Conservation (phyloP, 2,888 invertebrate species). For the Tinea pellionella region DNA sequence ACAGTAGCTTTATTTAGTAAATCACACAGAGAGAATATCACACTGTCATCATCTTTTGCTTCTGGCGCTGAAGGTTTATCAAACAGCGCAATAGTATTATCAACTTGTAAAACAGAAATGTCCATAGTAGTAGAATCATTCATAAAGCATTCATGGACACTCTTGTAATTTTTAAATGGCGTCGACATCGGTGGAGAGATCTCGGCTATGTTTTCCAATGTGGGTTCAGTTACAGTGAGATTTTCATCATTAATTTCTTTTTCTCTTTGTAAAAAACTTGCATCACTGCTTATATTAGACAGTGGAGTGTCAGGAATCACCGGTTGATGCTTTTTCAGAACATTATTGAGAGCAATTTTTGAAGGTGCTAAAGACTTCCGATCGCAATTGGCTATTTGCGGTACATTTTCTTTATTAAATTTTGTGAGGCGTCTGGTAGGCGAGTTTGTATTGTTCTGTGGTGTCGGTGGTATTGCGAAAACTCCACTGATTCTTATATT, state of each 20-base stretch:
- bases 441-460: constrained; percentile 22
- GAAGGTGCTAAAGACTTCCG: constrained; percentile 19
- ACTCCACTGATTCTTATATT: constrained; percentile 49
- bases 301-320: constrained; percentile 34
- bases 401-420: constrained; percentile 42
- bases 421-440: constrained; percentile 28
- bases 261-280: constrained; percentile 50
- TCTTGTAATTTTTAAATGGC: constrained; percentile 48
- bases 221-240: constrained; percentile 26
- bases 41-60: constrained; percentile 42
- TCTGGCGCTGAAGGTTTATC: constrained; percentile 21
- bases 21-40: constrained; percentile 48
- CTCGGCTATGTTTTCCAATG: constrained; percentile 38
- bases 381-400: constrained; percentile 14
- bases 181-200: constrained; percentile 46
- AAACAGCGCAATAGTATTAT: constrained; percentile 49
- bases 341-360: constrained; percentile 9
- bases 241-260: constrained; percentile 41
- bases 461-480: constrained; percentile 43
- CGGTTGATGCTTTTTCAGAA: background rate
- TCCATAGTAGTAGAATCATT: constrained; percentile 38
- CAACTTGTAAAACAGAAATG: constrained; percentile 27
- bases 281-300: constrained; percentile 43
- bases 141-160: constrained; percentile 37
- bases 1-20: constrained; percentile 44